A percentile compares a stretch with the other conserved stretches of the same genome.
These are phyloP conservation scores for Leptocoma aspasia DNA, from an alignment of 2,113 vertebrate genomes.

Conservation along the genomic window DNA sequence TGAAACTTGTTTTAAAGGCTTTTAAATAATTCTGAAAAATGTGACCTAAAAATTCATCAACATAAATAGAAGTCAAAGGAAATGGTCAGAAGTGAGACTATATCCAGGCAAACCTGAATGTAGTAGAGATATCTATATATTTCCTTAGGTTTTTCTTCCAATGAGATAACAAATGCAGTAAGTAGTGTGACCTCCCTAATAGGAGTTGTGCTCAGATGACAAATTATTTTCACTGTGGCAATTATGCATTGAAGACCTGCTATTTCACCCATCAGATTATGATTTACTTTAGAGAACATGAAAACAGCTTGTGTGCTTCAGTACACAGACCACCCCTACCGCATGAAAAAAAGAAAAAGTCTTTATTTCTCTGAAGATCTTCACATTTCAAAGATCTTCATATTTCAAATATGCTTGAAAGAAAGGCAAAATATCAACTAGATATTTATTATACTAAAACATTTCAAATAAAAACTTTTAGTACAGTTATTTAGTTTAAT, in stretches of 20 bases:
- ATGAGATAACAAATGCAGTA: neutral
- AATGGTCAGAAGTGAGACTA: neutral
- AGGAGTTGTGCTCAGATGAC: neutral
- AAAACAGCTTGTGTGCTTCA: constrained; percentile 20
- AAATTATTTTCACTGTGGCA: constrained; percentile 21
- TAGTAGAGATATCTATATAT: neutral
- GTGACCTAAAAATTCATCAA: neutral
- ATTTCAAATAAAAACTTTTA: neutral
- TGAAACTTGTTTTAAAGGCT: neutral
- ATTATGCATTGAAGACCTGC: constrained; percentile 12
- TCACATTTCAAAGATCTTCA: neutral
- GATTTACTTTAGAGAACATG: constrained; percentile 21
- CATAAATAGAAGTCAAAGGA: neutral
- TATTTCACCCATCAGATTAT: constrained; percentile 8
- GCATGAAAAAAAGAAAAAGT: neutral
- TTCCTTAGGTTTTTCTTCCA: neutral
- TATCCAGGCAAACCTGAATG: neutral
- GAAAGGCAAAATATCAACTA: neutral
- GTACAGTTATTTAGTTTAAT: neutral
- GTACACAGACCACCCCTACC: neutral
- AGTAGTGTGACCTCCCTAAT: neutral
- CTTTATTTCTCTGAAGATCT: neutral
- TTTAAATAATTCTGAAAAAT: neutral
- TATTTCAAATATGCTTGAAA: neutral
- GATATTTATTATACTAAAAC: neutral